Percentiles rank a stretch among this genome's conserved stretches.
Conservation (phyloP, 2,797 vertebrate genomes). For the Adrianichthys oophorus region DNA sequence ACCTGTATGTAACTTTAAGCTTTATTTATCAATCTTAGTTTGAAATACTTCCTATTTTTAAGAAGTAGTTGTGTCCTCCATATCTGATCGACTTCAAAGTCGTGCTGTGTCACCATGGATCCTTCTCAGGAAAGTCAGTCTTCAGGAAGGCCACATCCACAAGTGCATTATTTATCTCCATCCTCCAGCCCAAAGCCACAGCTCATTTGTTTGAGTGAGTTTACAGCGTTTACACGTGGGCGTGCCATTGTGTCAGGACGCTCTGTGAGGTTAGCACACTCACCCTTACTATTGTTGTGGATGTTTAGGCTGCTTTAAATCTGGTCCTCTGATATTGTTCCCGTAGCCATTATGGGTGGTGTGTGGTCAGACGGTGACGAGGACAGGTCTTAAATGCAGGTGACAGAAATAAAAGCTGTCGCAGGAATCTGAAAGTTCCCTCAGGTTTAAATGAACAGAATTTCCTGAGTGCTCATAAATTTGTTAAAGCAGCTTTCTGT, state of each 20-base stretch:
- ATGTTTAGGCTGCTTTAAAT: slow-evolving; percentile 28
- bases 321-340: slow-evolving; percentile 10
- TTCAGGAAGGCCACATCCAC: slow-evolving; percentile 41
- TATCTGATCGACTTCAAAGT: slow-evolving; percentile 40
- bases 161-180: slow-evolving; percentile 52
- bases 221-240: slow-evolving; percentile 1
- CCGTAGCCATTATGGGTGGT: slow-evolving; percentile 11
- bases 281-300: slow-evolving; percentile 19
- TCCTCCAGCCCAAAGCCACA: slow-evolving; percentile 18
- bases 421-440: too few species aligned
- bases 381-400: neutral
- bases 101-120: slow-evolving; percentile 8
- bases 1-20: too few species aligned
- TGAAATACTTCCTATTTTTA: too few species aligned
- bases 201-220: slow-evolving; percentile 2
- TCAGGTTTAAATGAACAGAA: too few species aligned
- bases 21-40: too few species aligned
- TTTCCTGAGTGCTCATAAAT: too few species aligned
- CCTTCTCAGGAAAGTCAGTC: slow-evolving; percentile 26
- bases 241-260: slow-evolving; percentile 2
- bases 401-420: neutral
- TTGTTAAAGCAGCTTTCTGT: too few species aligned
- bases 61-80: slow-evolving; percentile 12
- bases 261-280: slow-evolving; percentile 15
- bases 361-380: slow-evolving; percentile 5